Percentiles rank a stretch among this genome's conserved stretches.
These are phyloP conservation scores for Anas bernieri DNA, from an alignment of 2,797 vertebrate genomes.

Conservation along the genomic window DNA sequence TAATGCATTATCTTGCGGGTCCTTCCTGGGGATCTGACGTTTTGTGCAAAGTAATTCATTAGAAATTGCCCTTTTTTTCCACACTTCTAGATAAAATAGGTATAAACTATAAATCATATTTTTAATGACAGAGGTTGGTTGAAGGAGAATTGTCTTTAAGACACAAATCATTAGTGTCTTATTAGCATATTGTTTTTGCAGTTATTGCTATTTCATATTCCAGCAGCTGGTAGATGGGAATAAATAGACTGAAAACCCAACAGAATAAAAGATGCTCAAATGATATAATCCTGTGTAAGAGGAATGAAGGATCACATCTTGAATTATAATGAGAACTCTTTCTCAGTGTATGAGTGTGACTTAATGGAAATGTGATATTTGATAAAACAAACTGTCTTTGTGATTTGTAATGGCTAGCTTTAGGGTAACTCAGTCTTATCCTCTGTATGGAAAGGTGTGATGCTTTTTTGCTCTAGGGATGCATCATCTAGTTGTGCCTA, in stretches of 20 bases:
- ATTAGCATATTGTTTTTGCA: neutral
- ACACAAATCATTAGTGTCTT: constrained; percentile 10
- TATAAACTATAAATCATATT: constrained; percentile 2
- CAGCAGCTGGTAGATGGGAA: neutral
- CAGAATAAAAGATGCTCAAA: constrained; percentile 45
- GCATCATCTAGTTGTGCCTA: neutral
- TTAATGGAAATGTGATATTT: constrained; percentile 53
- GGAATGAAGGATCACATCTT: constrained; percentile 56
- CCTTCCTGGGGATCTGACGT: neutral
- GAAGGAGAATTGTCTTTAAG: neutral
- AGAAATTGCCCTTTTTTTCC: neutral
- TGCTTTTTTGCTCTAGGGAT: neutral
- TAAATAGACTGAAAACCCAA: constrained; percentile 66
- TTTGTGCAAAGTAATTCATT: constrained; percentile 37
- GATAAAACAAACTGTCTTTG: constrained; percentile 40
- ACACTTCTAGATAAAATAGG: neutral
- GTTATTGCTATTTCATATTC: constrained; percentile 28
- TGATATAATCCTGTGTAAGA: constrained; percentile 50
- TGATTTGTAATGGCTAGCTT: constrained; percentile 50
- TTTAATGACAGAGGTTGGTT: neutral
- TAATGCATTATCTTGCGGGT: constrained; percentile 25
- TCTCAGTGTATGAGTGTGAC: constrained; percentile 37
- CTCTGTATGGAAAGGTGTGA: neutral
- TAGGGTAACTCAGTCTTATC: constrained; percentile 11
- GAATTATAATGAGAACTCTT: constrained; percentile 58